These are phyloP conservation scores for Arnoldichthys spilopterus DNA, from an alignment of 2,797 vertebrate genomes.

Conservation along the genomic window DNA sequence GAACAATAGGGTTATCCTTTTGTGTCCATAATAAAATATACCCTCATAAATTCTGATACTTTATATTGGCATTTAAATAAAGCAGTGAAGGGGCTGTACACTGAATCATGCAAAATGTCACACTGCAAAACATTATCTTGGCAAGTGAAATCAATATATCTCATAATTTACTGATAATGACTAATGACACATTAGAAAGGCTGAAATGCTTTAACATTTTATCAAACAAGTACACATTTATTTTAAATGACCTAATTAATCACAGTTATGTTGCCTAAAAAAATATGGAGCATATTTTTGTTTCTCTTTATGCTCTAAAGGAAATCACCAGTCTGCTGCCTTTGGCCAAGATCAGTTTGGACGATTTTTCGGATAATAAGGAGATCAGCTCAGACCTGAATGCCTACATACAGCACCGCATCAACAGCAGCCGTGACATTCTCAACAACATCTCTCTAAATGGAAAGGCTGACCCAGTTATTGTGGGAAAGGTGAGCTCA, in stretches of 20 bases:
- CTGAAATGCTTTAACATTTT: not conserved
- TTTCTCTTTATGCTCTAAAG: slow-evolving; percentile 66
- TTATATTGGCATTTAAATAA: not conserved
- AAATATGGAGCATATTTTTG: not conserved
- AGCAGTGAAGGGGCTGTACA: not conserved
- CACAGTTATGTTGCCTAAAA: not conserved
- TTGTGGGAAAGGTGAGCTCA: slow-evolving; percentile 90
- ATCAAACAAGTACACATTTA: not conserved
- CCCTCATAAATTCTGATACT: not conserved
- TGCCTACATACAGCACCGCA: slow-evolving; percentile 91
- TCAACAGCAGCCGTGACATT: slow-evolving; percentile 90
- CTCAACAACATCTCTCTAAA: slow-evolving; percentile 95
- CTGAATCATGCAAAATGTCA: not conserved
- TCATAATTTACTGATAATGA: too few species aligned
- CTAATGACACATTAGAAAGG: too few species aligned
- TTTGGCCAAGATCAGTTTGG: slow-evolving; percentile 88
- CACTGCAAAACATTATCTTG: too few species aligned
- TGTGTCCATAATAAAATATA: not conserved
- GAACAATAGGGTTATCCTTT: not conserved
- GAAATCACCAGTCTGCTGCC: slow-evolving; percentile 88
- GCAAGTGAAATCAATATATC: too few species aligned
- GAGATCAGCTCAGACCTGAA: slow-evolving; percentile 91
- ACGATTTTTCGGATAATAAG: slow-evolving; percentile 87
- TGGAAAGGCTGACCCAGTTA: slow-evolving; percentile 88
- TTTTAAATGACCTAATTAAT: not conserved